Evolutionary conservation across 1,140 invertebrate species (phyloP), one percentile per base, ranked within the genome.

Genomic region (Temnothorax longispinosus): DNA sequence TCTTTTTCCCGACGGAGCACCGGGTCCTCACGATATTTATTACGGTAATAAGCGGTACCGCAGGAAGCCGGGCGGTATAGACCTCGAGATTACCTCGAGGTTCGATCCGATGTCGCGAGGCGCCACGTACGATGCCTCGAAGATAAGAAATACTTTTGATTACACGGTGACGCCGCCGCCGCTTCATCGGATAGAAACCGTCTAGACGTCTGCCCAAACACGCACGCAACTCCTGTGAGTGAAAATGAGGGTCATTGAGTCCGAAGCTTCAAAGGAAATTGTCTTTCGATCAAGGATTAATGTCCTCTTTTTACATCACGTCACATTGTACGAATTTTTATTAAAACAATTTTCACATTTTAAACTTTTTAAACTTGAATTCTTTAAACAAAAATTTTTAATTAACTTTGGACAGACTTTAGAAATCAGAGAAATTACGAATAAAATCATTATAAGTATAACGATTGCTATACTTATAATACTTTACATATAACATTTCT

Each of bases 121-220:
- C 11, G 47, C 47, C 5, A 18, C 21, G 76, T 78, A 54, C 18
- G 54, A 44, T 75, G 52, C 47, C n/a, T 18, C 15, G 64, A 62
- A 84, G 89, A 90, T 90, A 89, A 90, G 89, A 62, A 90, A 78
- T 89, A 77, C 75, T 87, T 78, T 87, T 52, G 65, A 86, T 89
- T 74, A 41, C 52, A 38, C 47, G 21, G n/a, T 50, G 84, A 72
- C 58, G 47, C 69, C 21, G 58, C 38, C 27, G 58, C 50, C 74
- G 69, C 87, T 67, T 78, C 71, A 62, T 64, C 67, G 86, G 86
- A 91, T 88, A 78, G 84, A 76, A 91, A 62, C 78, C 64, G 91
- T 91, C 91, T 91, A 91, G 91, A 91, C 91, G 90, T 91, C 91
- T 91, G 86, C 86, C 88, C 84, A 91, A 91, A 91, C 89, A 91